phyloP scores from a whole-genome alignment of 2,888 invertebrate species.

The Machimus rusticus region DNA sequence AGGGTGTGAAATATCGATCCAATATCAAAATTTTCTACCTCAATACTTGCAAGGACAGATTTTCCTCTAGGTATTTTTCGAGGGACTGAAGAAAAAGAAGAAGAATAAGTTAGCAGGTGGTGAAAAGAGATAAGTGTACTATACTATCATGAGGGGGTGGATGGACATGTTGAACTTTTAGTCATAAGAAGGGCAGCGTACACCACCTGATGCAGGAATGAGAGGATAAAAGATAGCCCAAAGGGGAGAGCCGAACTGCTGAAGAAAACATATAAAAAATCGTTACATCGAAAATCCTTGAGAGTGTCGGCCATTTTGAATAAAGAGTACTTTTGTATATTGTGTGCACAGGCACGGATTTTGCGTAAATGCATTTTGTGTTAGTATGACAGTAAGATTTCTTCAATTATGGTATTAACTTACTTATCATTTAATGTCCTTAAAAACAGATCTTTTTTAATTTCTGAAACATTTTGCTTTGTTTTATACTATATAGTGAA shows the following conservation, averaged over 20 bases:
- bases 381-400: constrained; percentile 18
- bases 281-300: constrained; percentile 48
- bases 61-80: constrained; percentile 2
- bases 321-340: constrained; percentile 4
- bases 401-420: constrained; percentile 6
- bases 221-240: background rate
- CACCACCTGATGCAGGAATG: constrained; percentile 28
- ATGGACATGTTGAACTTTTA: constrained; percentile 24
- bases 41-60: constrained; percentile 34
- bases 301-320: constrained; percentile 48
- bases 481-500: background rate
- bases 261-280: constrained; percentile 33
- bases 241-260: constrained; percentile 2
- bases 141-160: background rate
- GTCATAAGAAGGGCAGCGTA: constrained; percentile 21
- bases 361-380: background rate
- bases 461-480: background rate
- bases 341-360: background rate
- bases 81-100: constrained; percentile 10
- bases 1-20: constrained; percentile 48
- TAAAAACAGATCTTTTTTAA: background rate
- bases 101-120: constrained; percentile 4
- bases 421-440: background rate
- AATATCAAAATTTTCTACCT: constrained; percentile 37
- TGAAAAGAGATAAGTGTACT: constrained; percentile 22